phyloP scores from a whole-genome alignment of 2,888 invertebrate species.

The Gerris lacustris region DNA sequence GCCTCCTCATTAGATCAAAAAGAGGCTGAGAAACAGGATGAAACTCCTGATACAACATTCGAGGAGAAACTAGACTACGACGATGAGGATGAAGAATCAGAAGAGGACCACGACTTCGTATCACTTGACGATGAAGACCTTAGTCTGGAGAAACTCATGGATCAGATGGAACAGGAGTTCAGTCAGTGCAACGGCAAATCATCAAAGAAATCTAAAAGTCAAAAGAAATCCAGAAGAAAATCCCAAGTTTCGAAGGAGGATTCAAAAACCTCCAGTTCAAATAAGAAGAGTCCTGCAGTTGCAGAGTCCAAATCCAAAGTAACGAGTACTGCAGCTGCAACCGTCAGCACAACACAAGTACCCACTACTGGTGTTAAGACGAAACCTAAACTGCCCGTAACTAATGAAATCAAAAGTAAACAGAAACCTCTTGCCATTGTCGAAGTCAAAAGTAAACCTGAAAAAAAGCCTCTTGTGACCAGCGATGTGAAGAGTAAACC shows the following conservation, averaged over 20 bases:
- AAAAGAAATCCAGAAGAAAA: not conserved
- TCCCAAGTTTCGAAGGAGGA: constrained; percentile 1
- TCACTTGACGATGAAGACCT: constrained; percentile 21
- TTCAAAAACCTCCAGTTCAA: not conserved
- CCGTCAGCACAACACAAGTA: not conserved
- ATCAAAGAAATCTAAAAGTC: not conserved
- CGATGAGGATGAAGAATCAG: constrained; percentile 33
- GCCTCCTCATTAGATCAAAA: not conserved
- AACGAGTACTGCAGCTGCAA: not conserved
- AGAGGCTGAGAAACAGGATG: not conserved
- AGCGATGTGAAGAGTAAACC: not conserved
- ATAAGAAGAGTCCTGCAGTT: not conserved
- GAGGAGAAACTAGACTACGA: constrained; percentile 32
- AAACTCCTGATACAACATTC: not conserved
- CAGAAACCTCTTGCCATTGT: not conserved
- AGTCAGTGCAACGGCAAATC: constrained; percentile 1
- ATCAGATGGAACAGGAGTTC: constrained; percentile 24
- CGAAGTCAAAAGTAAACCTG: not conserved
- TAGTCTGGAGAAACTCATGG: constrained; percentile 25
- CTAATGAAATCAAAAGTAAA: not conserved
- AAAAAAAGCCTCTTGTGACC: not conserved
- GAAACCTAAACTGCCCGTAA: not conserved
- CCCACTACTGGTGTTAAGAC: not conserved
- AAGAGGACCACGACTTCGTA: constrained; percentile 19
- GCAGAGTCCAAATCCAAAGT: not conserved